phyloP scores from a whole-genome alignment of 2,797 vertebrate genomes.

The Hippoglossus hippoglossus region DNA sequence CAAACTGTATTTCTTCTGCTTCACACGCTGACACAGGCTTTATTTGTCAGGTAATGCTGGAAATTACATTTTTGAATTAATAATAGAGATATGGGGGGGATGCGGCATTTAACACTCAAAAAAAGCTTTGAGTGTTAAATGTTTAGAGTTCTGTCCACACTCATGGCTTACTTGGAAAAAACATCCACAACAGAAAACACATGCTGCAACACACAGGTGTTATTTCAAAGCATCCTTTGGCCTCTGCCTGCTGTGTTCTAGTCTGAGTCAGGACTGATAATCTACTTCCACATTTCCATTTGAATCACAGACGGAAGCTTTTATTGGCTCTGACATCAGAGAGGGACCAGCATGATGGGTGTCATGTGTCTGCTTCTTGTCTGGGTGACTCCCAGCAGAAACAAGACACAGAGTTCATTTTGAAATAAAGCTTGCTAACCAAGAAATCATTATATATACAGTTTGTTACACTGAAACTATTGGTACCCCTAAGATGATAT shows the following conservation, averaged over 20 bases:
- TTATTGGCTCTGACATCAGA: constrained; percentile 27
- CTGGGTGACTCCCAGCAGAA: constrained; percentile 14
- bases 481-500: no score
- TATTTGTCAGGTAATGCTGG: constrained; percentile 41
- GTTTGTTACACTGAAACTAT: neutral
- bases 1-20: constrained; percentile 42
- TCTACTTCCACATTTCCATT: constrained; percentile 16
- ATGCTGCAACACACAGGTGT: constrained; percentile 3
- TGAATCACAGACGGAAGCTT: constrained; percentile 2
- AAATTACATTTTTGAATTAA: constrained; percentile 16
- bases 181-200: neutral
- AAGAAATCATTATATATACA: neutral
- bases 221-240: neutral
- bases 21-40: constrained; percentile 45
- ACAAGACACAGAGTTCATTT: constrained; percentile 10
- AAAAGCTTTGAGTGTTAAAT: constrained; percentile 10
- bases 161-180: neutral
- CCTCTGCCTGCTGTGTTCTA: neutral
- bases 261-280: neutral
- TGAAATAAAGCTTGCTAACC: constrained; percentile 3
- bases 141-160: constrained; percentile 15
- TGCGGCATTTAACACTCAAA: neutral
- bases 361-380: constrained; percentile 1
- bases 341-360: constrained; percentile 11
- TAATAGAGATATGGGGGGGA: neutral